Conservation (phyloP, 2,113 vertebrate genomes). For the Callipepla squamata region DNA sequence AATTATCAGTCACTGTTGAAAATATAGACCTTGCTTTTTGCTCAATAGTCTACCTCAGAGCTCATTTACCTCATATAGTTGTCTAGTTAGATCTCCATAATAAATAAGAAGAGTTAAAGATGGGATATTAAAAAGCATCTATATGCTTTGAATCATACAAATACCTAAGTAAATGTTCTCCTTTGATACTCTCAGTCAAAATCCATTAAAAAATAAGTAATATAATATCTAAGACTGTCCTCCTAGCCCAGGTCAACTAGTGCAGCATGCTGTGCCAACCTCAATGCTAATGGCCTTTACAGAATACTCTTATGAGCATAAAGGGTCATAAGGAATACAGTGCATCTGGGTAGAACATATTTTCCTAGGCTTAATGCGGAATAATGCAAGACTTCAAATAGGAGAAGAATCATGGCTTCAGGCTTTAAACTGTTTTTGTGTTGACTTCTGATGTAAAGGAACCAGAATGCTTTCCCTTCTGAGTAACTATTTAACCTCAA, state of each 20-base stretch:
- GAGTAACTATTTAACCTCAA: constrained; percentile 27
- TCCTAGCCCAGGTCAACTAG: not conserved
- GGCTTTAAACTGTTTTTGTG: not conserved
- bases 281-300: not conserved
- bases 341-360: not conserved
- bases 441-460: not conserved
- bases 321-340: not conserved
- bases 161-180: not conserved
- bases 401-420: not conserved
- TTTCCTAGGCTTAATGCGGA: not conserved
- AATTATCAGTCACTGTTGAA: not conserved
- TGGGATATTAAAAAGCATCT: not conserved
- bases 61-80: not conserved
- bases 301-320: not conserved
- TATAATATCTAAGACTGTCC: not conserved
- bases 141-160: not conserved
- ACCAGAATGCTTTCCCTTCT: not conserved
- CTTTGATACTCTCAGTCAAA: not conserved
- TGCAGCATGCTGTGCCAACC: not conserved
- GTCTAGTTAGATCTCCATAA: not conserved
- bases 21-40: not conserved
- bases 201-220: not conserved
- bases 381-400: not conserved
- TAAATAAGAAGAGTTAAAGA: not conserved
- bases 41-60: not conserved